Conservation (phyloP, 2,888 invertebrate genomes). For the Ecliptopera silaceata region DNA sequence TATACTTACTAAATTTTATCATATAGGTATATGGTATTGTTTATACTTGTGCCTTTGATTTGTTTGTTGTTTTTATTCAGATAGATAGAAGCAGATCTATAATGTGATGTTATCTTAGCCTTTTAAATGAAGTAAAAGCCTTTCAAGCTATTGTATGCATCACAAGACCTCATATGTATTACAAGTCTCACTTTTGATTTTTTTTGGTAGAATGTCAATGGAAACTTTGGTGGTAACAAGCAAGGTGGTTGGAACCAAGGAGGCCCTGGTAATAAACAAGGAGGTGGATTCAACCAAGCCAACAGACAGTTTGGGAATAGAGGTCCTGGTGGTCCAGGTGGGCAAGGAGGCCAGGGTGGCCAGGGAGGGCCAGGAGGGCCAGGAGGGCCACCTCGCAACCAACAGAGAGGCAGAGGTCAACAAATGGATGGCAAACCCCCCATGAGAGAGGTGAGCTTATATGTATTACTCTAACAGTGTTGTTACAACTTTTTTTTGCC, state of each 20-base stretch:
- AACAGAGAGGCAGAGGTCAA: constrained; percentile 48
- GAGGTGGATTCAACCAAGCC: constrained; percentile 46
- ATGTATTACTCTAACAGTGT: no score
- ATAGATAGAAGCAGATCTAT: no score
- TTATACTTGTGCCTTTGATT: no score
- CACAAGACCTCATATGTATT: no score
- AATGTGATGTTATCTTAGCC: no score
- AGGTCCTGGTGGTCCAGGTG: constrained; percentile 34
- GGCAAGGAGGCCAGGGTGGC: constrained; percentile 15
- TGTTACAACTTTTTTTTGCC: no score
- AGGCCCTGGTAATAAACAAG: constrained; percentile 52
- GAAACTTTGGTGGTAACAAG: constrained; percentile 65
- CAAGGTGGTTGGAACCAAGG: constrained; percentile 42
- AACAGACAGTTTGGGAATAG: constrained; percentile 51
- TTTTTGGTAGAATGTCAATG: constrained; percentile 62
- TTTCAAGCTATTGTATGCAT: background rate
- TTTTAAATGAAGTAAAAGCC: no score
- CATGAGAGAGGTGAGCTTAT: constrained; percentile 62
- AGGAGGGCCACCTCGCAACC: constrained; percentile 53
- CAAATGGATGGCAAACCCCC: constrained; percentile 60
- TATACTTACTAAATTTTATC: background rate
- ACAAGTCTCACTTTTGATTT: no score
- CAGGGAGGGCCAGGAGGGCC: constrained; percentile 39
- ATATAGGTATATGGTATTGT: no score
- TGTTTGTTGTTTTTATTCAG: no score